phyloP scores from a whole-genome alignment of 2,797 vertebrate species.

The Champsocephalus gunnari region DNA sequence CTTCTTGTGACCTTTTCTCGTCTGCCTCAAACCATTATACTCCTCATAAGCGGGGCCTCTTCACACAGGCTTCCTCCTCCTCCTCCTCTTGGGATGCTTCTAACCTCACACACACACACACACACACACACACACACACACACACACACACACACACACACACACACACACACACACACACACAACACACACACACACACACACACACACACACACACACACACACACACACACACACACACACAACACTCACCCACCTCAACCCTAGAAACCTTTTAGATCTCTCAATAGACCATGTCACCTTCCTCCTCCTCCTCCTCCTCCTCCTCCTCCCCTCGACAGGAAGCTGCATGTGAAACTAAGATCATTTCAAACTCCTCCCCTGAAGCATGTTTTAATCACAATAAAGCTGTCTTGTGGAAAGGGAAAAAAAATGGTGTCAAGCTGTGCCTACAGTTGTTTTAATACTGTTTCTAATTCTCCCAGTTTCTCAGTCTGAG shows the following conservation, averaged over 20 bases:
- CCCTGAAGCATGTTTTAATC: constrained; percentile 81
- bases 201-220: constrained; percentile 21
- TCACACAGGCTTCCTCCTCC: constrained; percentile 55
- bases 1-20: constrained; percentile 71
- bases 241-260: constrained; percentile 47
- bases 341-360: constrained; percentile 83
- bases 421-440: constrained; percentile 54
- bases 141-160: constrained; percentile 35
- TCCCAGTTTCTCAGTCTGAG: constrained; percentile 55
- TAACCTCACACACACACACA: constrained; percentile 63
- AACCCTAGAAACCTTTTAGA: constrained; percentile 55
- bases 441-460: constrained; percentile 77
- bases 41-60: constrained; percentile 74
- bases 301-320: constrained; percentile 32
- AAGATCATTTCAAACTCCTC: constrained; percentile 65
- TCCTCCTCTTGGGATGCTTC: constrained; percentile 61
- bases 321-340: constrained; percentile 44
- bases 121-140: not conserved
- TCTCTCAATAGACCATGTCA: constrained; percentile 58
- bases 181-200: constrained; percentile 15
- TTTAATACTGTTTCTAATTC: constrained; percentile 71
- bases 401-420: constrained; percentile 70
- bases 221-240: constrained; percentile 22
- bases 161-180: constrained; percentile 28
- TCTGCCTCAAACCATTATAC: constrained; percentile 84